phyloP scores from a whole-genome alignment of 2,888 invertebrate genomes.

The Atherix ibis region DNA sequence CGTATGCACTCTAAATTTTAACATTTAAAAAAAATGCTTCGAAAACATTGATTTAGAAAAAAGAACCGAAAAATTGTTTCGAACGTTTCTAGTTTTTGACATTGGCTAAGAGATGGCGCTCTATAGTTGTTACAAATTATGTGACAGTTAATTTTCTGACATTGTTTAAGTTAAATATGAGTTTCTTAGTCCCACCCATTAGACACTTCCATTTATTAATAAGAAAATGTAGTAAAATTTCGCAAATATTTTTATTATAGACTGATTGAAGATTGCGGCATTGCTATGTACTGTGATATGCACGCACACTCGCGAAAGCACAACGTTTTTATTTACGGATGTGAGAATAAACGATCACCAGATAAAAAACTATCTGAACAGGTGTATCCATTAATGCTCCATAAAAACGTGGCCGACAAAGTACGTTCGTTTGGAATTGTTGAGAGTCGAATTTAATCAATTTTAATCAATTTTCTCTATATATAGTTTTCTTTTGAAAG shows the following conservation, averaged over 20 bases:
- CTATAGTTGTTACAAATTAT: constrained; percentile 1
- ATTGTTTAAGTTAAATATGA: too few relatives aligned
- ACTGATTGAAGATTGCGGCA: constrained; percentile 77
- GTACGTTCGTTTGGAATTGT: constrained; percentile 27
- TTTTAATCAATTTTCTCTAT: constrained; percentile 19
- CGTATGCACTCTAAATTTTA: too few relatives aligned
- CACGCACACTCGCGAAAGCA: constrained; percentile 91
- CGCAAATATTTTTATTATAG: constrained; percentile 20
- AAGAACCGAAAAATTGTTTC: too few relatives aligned
- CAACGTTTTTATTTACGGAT: constrained; percentile 93
- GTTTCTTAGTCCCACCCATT: too few relatives aligned
- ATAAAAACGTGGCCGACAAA: constrained; percentile 82
- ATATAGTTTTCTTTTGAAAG: constrained; percentile 78
- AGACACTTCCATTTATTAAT: too few relatives aligned
- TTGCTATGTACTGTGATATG: constrained; percentile 81
- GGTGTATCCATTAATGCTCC: constrained; percentile 87
- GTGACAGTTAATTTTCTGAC: background rate
- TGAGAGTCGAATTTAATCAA: background rate
- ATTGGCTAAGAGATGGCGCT: too few relatives aligned
- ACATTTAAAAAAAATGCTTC: too few relatives aligned
- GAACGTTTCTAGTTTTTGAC: too few relatives aligned
- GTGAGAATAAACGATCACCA: constrained; percentile 66
- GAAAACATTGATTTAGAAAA: too few relatives aligned
- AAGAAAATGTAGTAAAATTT: too few relatives aligned
- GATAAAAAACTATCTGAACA: constrained; percentile 75